Evolutionary conservation across 2,797 vertebrate species (phyloP), one percentile per base, ranked within the genome.

Genomic region (Kryptolebias ocellatus): DNA sequence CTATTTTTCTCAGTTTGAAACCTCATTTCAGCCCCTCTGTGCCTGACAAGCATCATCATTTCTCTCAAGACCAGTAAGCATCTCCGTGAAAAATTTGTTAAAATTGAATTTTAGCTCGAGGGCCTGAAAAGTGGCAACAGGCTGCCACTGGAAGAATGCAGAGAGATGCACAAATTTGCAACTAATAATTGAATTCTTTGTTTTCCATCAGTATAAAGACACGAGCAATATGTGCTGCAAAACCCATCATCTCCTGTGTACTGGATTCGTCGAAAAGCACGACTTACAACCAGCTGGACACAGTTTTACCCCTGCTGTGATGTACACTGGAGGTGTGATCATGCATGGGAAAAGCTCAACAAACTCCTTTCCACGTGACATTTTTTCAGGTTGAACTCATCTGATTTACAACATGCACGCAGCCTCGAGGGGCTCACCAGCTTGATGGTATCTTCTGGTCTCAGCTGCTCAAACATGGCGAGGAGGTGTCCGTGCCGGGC

Each of bases 391-490:
- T 47, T 59, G 68, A 53, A 17, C 34, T 46, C 16, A 59, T 37
- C 20, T 39, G 28, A 64, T 42, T 1, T 14, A n/a, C 5, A 60
- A 39, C 58, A 17, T 16, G 20, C 11, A 2, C 31, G 34, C 14
- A 5, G 11, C n/a, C 46, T 29, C 1, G 8, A 18, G 5, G 44
- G 1, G 18, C 95, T 94, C 83, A 98, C 97, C 96, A 98, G 92
- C 80, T 91, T 95, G 60, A 98, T 91, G 51, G 94, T 95, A 0
- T 98, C 97, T 83, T 98, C 95, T 0, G 95, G 94, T 34, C 96
- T 90, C 51, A 98, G 93, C 70, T 95, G 90, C 42, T 92, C 94
- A 74, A 98, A 89, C 96, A 98, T 98, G 70, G 96, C 94, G 1
- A 93, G 95, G 49, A 98, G 81, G 68, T 97, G 96, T 71, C 80